These are phyloP conservation scores for Coptotermes formosanus DNA, from an alignment of 1,140 invertebrate genomes.

Conservation along the genomic window DNA sequence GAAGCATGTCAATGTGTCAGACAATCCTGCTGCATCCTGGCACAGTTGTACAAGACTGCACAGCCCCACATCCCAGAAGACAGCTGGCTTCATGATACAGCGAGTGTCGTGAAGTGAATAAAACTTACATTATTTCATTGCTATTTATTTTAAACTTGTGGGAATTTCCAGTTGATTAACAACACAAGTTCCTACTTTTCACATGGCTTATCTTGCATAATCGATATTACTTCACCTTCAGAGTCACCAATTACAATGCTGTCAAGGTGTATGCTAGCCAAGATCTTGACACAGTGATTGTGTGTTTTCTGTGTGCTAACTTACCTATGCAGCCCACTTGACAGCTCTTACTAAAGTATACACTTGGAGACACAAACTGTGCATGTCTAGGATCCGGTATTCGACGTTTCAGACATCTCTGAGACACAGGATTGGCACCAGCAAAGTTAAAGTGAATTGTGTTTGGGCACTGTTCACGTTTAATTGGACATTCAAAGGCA, in stretches of 20 bases:
- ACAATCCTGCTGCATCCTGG: too few species aligned
- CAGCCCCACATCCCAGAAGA: too few species aligned
- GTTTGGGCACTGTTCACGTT: neutral
- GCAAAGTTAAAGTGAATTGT: slow-evolving; percentile 23
- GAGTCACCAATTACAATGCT: neutral
- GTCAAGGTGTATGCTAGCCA: neutral
- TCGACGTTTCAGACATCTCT: neutral
- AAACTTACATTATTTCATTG: too few species aligned
- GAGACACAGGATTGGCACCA: slow-evolving; percentile 8
- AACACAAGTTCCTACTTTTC: too few species aligned
- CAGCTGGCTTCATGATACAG: too few species aligned
- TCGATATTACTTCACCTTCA: too few species aligned
- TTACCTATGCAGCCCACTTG: slow-evolving; percentile 6
- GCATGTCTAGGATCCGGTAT: neutral
- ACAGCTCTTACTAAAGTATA: slow-evolving; percentile 3
- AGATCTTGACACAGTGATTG: neutral
- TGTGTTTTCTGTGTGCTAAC: neutral
- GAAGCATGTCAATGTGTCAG: too few species aligned
- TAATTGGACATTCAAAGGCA: slow-evolving; percentile 2
- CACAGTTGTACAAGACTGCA: too few species aligned
- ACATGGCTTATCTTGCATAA: too few species aligned
- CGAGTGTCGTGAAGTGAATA: too few species aligned
- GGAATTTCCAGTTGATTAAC: too few species aligned
- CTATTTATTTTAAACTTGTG: too few species aligned
- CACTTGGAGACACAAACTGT: slow-evolving; percentile 1